These are phyloP conservation scores for Poecilia gillii DNA, from an alignment of 2,797 vertebrate species.

Conservation along the genomic window DNA sequence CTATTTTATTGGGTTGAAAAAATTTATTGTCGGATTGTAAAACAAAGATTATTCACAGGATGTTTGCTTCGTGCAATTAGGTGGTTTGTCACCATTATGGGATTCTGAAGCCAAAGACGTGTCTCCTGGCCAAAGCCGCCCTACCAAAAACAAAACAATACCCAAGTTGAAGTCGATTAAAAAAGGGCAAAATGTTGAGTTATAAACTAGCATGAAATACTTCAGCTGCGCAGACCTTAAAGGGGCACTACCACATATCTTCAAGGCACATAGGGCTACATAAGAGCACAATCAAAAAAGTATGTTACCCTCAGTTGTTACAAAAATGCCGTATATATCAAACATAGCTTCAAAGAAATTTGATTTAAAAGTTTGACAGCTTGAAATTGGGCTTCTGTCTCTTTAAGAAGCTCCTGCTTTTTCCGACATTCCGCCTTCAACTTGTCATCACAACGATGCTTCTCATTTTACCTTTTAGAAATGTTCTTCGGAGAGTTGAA, in stretches of 20 bases:
- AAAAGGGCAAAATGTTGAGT: not conserved
- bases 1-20: not conserved
- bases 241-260: not conserved
- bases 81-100: not conserved
- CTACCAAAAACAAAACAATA: not conserved
- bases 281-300: not conserved
- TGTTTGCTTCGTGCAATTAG: not conserved
- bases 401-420: too few species aligned
- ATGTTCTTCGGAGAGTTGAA: too few species aligned
- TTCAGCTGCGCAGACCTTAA: not conserved
- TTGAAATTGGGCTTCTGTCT: too few species aligned
- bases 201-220: not conserved
- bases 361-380: too few species aligned
- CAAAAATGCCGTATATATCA: too few species aligned
- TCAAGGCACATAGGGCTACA: not conserved
- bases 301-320: too few species aligned
- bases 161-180: not conserved
- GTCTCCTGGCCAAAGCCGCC: not conserved
- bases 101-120: not conserved
- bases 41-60: not conserved
- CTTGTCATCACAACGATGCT: too few species aligned
- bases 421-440: too few species aligned
- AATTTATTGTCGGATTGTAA: not conserved
- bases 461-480: too few species aligned
- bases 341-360: too few species aligned